A percentile compares a stretch with the other conserved stretches of the same genome.
phyloP scores from a whole-genome alignment of 2,113 vertebrate genomes.

The Jacana jacana region DNA sequence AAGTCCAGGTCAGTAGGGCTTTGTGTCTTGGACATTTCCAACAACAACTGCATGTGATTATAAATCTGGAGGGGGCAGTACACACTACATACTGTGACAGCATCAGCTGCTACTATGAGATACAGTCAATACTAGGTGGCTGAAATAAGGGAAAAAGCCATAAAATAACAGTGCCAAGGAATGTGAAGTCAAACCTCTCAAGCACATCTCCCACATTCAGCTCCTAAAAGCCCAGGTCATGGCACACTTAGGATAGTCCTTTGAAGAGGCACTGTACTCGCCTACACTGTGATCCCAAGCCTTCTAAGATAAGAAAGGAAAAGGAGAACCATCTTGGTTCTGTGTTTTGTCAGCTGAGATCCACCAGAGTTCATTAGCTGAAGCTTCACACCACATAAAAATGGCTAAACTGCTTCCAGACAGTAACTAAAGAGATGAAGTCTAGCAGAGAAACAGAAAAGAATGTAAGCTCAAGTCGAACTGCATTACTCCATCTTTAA shows the following conservation, averaged over 20 bases:
- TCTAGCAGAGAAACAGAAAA: neutral
- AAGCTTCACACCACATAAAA: neutral
- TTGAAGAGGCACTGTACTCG: neutral
- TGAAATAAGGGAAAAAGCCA: neutral
- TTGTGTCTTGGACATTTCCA: neutral
- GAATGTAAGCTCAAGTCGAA: neutral
- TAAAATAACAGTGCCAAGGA: neutral
- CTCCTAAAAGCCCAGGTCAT: neutral
- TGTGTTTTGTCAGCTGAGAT: neutral
- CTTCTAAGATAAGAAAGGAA: neutral
- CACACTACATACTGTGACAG: neutral
- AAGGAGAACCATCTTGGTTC: neutral
- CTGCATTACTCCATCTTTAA: neutral
- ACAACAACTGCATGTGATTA: neutral
- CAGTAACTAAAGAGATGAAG: neutral
- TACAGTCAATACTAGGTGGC: neutral
- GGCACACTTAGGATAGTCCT: accelerated
- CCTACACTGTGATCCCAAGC: neutral
- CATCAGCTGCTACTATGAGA: neutral
- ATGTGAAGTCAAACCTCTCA: neutral
- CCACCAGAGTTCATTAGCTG: neutral
- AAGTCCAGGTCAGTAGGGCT: neutral
- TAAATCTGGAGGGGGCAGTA: neutral
- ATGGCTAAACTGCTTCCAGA: neutral
- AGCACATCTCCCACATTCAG: neutral